These are phyloP conservation scores for Nymphalis c-album DNA, from an alignment of 2,888 invertebrate genomes.

Conservation along the genomic window DNA sequence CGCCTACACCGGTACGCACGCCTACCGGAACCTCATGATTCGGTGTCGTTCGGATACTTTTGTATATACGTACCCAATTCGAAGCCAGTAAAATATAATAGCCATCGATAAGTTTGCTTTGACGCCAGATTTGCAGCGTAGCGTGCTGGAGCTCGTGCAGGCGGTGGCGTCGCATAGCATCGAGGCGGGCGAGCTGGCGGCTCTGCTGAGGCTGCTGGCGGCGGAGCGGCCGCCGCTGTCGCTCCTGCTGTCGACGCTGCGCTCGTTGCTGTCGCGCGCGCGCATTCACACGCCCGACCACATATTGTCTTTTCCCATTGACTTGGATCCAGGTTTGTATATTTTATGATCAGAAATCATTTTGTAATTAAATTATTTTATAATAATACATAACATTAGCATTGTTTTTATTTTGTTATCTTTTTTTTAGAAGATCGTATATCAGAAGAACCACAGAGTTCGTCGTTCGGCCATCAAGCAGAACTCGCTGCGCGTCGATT, in stretches of 20 bases:
- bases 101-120: neutral
- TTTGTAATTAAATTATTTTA: too few relatives aligned
- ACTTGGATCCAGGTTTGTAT: slow-evolving; percentile 31
- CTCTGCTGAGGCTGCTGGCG: slow-evolving; percentile 83
- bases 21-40: too few relatives aligned
- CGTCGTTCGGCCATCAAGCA: slow-evolving; percentile 55
- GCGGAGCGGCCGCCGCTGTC: slow-evolving; percentile 79
- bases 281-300: slow-evolving; percentile 76
- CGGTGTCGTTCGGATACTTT: too few relatives aligned
- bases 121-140: slow-evolving; percentile 82
- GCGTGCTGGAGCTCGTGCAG: slow-evolving; percentile 83
- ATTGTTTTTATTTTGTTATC: neutral
- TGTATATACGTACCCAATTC: too few relatives aligned
- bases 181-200: slow-evolving; percentile 77
- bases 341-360: too few relatives aligned
- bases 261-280: slow-evolving; percentile 53
- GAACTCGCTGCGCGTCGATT: slow-evolving; percentile 54
- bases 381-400: neutral
- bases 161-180: slow-evolving; percentile 79
- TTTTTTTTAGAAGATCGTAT: slow-evolving; percentile 26
- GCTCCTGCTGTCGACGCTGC: slow-evolving; percentile 71
- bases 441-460: slow-evolving; percentile 29
- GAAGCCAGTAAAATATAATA: neutral
- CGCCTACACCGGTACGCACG: slow-evolving; percentile 21
- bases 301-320: slow-evolving; percentile 78